Conservation (phyloP, 1,140 invertebrate genomes). For the Pachyrhynchus sulphureomaculatus region DNA sequence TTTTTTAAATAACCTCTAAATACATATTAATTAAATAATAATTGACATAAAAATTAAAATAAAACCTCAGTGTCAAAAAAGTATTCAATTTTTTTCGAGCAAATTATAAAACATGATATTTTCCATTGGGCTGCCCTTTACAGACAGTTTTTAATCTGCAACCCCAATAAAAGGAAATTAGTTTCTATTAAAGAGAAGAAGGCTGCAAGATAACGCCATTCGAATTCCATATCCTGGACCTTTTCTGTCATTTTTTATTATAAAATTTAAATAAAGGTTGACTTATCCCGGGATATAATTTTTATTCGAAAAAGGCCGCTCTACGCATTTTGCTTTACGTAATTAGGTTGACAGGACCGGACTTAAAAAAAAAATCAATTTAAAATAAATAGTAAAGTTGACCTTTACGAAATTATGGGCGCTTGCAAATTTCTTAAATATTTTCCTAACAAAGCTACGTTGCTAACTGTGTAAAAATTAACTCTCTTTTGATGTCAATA, state of each 20-base stretch:
- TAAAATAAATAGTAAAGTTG: too few relatives aligned
- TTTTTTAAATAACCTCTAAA: too few relatives aligned
- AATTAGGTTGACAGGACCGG: conserved; percentile 20
- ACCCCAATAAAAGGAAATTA: conserved; percentile 23
- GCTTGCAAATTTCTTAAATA: too few relatives aligned
- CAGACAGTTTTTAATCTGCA: conserved; percentile 9
- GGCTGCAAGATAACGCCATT: conserved; percentile 15
- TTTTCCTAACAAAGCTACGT: too few relatives aligned
- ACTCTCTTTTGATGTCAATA: too few relatives aligned
- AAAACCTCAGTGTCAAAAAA: too few relatives aligned
- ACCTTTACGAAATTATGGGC: too few relatives aligned
- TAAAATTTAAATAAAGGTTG: conserved; percentile 31
- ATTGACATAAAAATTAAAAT: too few relatives aligned
- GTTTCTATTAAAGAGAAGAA: conserved; percentile 25
- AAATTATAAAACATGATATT: not conserved
- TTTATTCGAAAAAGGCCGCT: conserved; percentile 17
- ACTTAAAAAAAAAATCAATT: too few relatives aligned
- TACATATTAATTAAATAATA: too few relatives aligned
- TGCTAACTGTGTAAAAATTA: too few relatives aligned
- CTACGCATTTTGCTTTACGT: conserved; percentile 30
- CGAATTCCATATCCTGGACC: conserved; percentile 16
- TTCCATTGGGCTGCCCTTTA: not conserved
- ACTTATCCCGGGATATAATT: conserved; percentile 25
- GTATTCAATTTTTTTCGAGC: not conserved
- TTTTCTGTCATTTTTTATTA: conserved; percentile 30